These are phyloP conservation scores for Mormyrus iriodes DNA, from an alignment of 2,113 vertebrate genomes.

Conservation along the genomic window DNA sequence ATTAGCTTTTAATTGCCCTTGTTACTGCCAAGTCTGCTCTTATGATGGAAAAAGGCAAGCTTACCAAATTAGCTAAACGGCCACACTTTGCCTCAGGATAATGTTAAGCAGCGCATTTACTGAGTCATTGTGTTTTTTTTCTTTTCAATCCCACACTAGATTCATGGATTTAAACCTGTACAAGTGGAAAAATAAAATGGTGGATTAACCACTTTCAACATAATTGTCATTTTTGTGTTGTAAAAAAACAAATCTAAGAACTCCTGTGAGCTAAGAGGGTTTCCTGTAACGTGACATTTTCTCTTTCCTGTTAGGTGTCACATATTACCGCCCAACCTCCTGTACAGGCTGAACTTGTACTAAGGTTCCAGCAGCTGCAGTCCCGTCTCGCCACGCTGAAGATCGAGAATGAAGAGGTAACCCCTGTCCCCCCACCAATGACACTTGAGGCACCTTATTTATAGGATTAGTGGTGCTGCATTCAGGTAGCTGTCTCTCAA, in stretches of 20 bases:
- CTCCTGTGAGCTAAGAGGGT: background rate
- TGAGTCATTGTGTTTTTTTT: background rate
- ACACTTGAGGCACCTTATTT: background rate
- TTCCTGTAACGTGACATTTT: conserved; percentile 7
- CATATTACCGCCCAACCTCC: conserved; percentile 90
- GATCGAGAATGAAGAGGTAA: conserved; percentile 97
- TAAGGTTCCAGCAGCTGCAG: conserved; percentile 91
- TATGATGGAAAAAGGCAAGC: background rate
- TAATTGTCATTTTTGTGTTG: background rate
- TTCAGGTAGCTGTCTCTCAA: background rate
- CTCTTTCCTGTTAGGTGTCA: conserved; percentile 68
- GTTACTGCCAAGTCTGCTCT: background rate
- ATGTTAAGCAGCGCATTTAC: background rate
- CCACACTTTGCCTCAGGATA: background rate
- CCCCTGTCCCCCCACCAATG: conserved; percentile 19
- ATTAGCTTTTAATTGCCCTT: background rate
- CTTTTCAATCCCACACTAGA: background rate
- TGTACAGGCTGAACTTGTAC: conserved; percentile 86
- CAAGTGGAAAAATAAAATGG: background rate
- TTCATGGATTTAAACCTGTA: background rate
- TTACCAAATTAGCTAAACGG: background rate
- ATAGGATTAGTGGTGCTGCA: background rate
- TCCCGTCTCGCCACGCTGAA: conserved; percentile 88
- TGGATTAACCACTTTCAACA: background rate
- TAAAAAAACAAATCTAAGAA: background rate